Evolutionary conservation across 2,113 vertebrate genomes (phyloP), one percentile per base, ranked within the genome.

Genomic region (Dromaius novaehollandiae): DNA sequence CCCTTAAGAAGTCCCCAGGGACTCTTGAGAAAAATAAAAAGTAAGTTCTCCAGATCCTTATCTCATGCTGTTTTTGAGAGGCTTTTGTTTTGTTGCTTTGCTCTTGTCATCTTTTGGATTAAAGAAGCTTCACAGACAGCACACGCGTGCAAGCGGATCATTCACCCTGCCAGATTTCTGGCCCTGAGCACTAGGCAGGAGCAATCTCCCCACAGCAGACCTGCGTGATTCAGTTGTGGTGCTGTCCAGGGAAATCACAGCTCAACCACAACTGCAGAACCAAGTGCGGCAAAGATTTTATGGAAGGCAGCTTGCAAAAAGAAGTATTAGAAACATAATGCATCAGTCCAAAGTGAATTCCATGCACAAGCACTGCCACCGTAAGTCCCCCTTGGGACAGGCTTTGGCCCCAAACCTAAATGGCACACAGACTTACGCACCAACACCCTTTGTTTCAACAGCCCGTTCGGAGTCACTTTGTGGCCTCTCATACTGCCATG

Each of bases 41-140:
- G 68, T 64, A 95, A 97, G 86, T 77, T 91, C 92, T 89, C 83
- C 81, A 90, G 88, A 97, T 97, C 71, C 68, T 97, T 97, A 96
- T 96, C 95, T 97, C 76, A 16, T 42, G 25, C 74, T 96, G 95
- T 93, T 97, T 98, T 97, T 96, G 89, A 96, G 79, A 95, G 51
- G 77, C 42, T 90, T 95, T 87, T 93, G 65, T 94, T 96, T 93
- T 88, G 56, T 56, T 91, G 40, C 55, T 78, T 86, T 89, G 53
- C 90, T 95, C 92, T 89, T 88, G 90, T 88, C 53, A 65, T 66
- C 90, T 75, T 50, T 55, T 68, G 87, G 81, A 90, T 74, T 88
- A 86, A 89, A 92, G 46, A 78, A 87, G 63, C 78, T 90, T 42
- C 87, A 84, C 15, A 58, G 78, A 46, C 3, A 20, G 0, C 1